phyloP scores from a whole-genome alignment of 2,888 invertebrate genomes.

The Macaria notata region DNA sequence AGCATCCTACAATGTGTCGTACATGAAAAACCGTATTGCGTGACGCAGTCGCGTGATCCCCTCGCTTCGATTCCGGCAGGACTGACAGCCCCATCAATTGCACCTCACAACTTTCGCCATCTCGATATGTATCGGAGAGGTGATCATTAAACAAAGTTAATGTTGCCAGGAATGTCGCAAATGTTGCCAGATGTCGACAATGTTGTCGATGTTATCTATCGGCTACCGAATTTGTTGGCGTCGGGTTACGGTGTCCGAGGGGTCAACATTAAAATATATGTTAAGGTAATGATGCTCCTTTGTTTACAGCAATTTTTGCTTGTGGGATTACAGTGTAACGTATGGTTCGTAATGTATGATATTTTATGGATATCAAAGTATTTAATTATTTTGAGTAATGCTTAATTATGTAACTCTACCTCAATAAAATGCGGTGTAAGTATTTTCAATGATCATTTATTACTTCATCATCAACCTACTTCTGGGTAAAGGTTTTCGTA shows the following conservation, averaged over 20 bases:
- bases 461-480: no score
- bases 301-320: no score
- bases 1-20: constrained; percentile 25
- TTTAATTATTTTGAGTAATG: no score
- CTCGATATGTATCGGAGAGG: constrained; percentile 59
- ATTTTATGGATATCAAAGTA: no score
- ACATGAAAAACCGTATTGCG: constrained; percentile 64
- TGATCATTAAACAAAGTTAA: constrained; percentile 36
- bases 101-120: constrained; percentile 74
- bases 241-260: constrained; percentile 1
- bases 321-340: no score
- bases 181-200: constrained; percentile 20
- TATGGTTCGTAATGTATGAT: no score
- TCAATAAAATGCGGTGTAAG: no score
- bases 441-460: no score
- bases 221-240: constrained; percentile 18
- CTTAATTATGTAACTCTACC: no score
- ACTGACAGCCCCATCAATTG: constrained; percentile 70
- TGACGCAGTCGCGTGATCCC: constrained; percentile 62
- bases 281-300: no score
- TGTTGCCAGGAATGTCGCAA: constrained; percentile 11
- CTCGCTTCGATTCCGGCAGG: constrained; percentile 65
- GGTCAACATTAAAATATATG: no score
- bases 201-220: constrained; percentile 22
- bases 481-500: no score